phyloP scores from a whole-genome alignment of 2,888 invertebrate species.

The Troides oblongomaculatus region DNA sequence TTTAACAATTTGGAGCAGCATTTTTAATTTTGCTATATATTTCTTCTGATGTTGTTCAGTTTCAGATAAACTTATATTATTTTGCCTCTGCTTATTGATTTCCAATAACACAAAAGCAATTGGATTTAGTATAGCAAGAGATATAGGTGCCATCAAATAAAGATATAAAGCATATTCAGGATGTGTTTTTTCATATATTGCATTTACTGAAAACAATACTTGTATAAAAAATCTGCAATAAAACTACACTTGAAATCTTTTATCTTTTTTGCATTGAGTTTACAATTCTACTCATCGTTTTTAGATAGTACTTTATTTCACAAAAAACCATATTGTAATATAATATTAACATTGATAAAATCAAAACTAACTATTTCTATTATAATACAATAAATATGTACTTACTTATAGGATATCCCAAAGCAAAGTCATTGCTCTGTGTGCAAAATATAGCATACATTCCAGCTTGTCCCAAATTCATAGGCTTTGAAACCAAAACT shows the following conservation, averaged over 20 bases:
- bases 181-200: conserved; percentile 91
- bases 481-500: conserved; percentile 87
- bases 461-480: conserved; percentile 91
- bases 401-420: conserved; percentile 96
- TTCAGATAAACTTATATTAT: conserved; percentile 35
- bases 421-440: conserved; percentile 98
- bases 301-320: too few species aligned
- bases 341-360: not conserved
- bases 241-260: not conserved
- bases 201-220: conserved; percentile 82
- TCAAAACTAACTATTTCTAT: not conserved
- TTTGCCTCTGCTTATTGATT: conserved; percentile 81
- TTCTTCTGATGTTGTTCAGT: conserved; percentile 37
- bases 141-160: conserved; percentile 96
- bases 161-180: conserved; percentile 94
- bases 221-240: conserved; percentile 4
- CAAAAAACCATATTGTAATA: too few species aligned
- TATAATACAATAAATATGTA: conserved; percentile 31
- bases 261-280: not conserved
- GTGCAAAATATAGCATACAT: conserved; percentile 97
- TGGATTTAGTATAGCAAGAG: conserved; percentile 94
- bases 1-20: conserved; percentile 76
- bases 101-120: conserved; percentile 95
- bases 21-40: conserved; percentile 56
- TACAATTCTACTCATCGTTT: too few species aligned